Evolutionary conservation across 2,113 vertebrate species (phyloP).

Genomic region (Gallinago paraguaiae): DNA sequence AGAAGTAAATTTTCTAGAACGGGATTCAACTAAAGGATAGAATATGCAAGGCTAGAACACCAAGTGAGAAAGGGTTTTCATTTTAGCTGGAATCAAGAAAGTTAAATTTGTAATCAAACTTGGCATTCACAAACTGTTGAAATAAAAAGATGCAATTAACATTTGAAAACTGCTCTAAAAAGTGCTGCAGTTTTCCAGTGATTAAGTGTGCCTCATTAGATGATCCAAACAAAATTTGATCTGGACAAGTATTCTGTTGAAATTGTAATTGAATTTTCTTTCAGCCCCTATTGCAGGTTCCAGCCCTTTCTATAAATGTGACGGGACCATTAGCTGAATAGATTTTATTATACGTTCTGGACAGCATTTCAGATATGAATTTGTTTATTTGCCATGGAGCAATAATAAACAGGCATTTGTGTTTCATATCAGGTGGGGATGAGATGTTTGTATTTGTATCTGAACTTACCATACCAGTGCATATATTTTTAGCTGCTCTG

Average conservation of each 20-base stretch:
- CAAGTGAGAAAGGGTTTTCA: background rate
- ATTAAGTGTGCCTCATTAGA: background rate
- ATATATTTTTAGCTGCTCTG: background rate
- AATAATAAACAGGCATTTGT: background rate
- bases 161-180: background rate
- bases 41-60: background rate
- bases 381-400: background rate
- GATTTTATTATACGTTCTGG: background rate
- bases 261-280: conserved; percentile 4
- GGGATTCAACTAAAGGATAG: background rate
- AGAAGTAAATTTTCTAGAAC: background rate
- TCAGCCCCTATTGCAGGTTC: background rate
- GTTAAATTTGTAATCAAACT: background rate
- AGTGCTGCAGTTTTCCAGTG: background rate
- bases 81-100: background rate
- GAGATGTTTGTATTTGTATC: background rate
- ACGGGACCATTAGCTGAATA: background rate
- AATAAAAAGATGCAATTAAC: background rate
- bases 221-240: background rate
- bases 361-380: background rate
- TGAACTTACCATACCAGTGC: background rate
- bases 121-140: background rate
- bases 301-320: background rate
- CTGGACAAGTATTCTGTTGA: background rate
- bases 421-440: background rate